phyloP scores from a whole-genome alignment of 23 tunicate species.

The Botrylloides violaceus region DNA sequence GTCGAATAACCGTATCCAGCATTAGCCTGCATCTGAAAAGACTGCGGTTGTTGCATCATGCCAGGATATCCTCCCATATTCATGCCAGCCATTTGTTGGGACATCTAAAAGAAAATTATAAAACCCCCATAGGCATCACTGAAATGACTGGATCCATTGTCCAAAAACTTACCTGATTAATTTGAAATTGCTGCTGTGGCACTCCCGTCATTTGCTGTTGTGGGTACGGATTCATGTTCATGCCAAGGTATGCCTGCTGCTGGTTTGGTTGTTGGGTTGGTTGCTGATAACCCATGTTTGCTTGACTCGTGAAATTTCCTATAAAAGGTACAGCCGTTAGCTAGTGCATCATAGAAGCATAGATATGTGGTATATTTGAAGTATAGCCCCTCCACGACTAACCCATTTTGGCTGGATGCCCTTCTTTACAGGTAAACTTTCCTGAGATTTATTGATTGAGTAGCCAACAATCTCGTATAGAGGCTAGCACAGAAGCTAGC shows the following conservation, averaged over 20 bases:
- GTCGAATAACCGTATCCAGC: not conserved
- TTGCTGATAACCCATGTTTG: not conserved
- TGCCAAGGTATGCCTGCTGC: not conserved
- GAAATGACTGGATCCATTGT: not conserved
- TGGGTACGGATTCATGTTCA: not conserved
- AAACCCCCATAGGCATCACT: too few relatives aligned
- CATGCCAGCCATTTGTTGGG: constrained; percentile 18
- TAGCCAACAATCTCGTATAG: too few relatives aligned
- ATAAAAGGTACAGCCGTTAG: too few relatives aligned
- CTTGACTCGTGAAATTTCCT: not conserved
- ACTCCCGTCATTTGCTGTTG: not conserved
- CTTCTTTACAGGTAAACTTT: too few relatives aligned
- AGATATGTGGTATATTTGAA: too few relatives aligned
- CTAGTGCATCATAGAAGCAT: too few relatives aligned
- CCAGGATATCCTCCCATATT: constrained; percentile 8
- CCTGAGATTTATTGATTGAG: too few relatives aligned
- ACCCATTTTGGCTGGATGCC: too few relatives aligned
- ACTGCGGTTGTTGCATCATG: not conserved
- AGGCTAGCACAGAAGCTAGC: too few relatives aligned
- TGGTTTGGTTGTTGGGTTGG: not conserved
- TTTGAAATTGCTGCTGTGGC: constrained; percentile 10
- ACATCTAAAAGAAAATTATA: constrained; percentile 4
- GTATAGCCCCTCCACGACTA: too few relatives aligned
- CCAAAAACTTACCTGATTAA: not conserved
- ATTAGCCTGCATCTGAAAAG: not conserved